phyloP scores from a whole-genome alignment of 2,888 invertebrate species.

The Idaea aversata region DNA sequence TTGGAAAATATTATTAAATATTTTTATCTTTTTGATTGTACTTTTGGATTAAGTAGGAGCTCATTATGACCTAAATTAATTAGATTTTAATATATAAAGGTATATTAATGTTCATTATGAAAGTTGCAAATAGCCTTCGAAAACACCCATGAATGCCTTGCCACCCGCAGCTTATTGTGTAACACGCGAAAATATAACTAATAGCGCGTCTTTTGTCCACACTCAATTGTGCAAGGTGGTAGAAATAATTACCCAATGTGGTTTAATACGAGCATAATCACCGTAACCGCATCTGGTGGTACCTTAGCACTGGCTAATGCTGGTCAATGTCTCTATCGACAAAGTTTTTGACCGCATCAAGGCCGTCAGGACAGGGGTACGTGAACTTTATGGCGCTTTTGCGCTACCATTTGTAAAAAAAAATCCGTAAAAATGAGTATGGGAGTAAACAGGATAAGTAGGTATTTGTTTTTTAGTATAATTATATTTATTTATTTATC shows the following conservation, averaged over 20 bases:
- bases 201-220: constrained; percentile 65
- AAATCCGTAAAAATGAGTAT: constrained; percentile 16
- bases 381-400: constrained; percentile 54
- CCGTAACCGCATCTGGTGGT: constrained; percentile 58
- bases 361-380: constrained; percentile 66
- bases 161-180: constrained; percentile 61
- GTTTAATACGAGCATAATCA: constrained; percentile 58
- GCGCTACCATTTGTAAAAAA: constrained; percentile 24
- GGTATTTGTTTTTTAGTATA: constrained; percentile 30
- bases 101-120: not conserved
- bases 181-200: constrained; percentile 60
- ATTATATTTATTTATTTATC: constrained; percentile 54
- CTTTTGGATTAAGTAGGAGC: too few species aligned
- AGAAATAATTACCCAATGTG: constrained; percentile 67
- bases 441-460: constrained; percentile 8
- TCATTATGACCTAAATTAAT: too few species aligned
- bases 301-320: constrained; percentile 40
- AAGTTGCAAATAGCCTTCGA: not conserved
- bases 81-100: too few species aligned
- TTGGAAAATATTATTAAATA: too few species aligned
- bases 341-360: constrained; percentile 71
- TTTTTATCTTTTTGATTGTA: too few species aligned
- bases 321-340: constrained; percentile 67
- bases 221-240: constrained; percentile 63
- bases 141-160: constrained; percentile 14